Percentiles rank a stretch among this genome's conserved stretches.
These are phyloP conservation scores for Athrips mouffetella DNA, from an alignment of 2,888 invertebrate genomes.

Conservation along the genomic window DNA sequence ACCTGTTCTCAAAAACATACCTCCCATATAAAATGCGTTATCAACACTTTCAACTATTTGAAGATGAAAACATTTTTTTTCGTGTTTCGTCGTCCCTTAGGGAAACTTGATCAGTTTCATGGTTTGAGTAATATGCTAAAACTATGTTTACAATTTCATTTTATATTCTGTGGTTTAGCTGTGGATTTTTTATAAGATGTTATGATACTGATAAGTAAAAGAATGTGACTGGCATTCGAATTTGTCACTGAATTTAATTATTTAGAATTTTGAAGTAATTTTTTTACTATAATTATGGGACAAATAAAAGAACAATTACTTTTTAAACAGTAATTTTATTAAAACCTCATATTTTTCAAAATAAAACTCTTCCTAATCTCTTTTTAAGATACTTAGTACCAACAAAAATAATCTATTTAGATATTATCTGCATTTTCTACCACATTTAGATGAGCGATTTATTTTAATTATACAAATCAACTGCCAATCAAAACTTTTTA, in stretches of 20 bases:
- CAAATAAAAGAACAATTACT: constrained; percentile 5
- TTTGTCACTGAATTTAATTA: neutral
- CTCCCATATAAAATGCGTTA: no score
- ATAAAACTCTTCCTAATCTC: constrained; percentile 32
- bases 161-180: no score
- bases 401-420: neutral
- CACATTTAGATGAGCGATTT: neutral
- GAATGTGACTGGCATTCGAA: no score
- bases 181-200: neutral
- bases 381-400: constrained; percentile 9
- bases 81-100: no score
- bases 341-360: constrained; percentile 36
- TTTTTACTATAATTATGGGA: neutral
- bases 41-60: no score
- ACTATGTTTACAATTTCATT: neutral
- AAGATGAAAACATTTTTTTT: no score
- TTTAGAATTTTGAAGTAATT: neutral
- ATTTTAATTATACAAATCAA: neutral
- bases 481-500: constrained; percentile 12
- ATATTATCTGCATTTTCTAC: neutral
- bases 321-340: constrained; percentile 37
- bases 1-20: no score
- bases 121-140: no score
- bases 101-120: no score
- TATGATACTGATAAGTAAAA: neutral